Evolutionary conservation across 2,113 vertebrate species (phyloP).

Genomic region (Isichthys henryi): DNA sequence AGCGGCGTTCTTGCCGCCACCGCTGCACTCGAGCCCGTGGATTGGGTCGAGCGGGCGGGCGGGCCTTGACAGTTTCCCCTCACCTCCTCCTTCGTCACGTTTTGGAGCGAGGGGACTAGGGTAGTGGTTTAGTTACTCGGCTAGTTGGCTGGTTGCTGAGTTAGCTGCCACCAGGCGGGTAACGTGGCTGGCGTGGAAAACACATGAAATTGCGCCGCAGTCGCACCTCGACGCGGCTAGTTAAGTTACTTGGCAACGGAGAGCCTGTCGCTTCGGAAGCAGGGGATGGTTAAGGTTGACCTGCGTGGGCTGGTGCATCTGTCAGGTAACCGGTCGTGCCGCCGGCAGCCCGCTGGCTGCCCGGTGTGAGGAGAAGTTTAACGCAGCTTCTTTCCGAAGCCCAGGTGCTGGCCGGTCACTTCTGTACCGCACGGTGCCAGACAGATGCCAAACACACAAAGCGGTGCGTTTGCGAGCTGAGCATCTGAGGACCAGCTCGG

Average conservation of each 20-base stretch:
- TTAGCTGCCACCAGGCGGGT: slow-evolving; percentile 27
- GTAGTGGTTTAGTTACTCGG: slow-evolving; percentile 26
- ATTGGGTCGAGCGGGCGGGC: slow-evolving; percentile 44
- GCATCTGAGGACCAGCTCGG: background rate
- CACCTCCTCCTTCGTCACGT: background rate
- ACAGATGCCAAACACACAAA: slow-evolving; percentile 3
- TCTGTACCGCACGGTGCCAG: background rate
- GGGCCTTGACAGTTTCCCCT: slow-evolving; percentile 50
- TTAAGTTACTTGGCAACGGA: slow-evolving; percentile 11
- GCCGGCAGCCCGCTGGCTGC: background rate
- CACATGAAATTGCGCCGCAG: background rate
- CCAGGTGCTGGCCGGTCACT: background rate
- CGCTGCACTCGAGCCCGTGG: slow-evolving; percentile 56
- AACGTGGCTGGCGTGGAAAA: background rate
- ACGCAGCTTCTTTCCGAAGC: background rate
- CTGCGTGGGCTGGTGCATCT: background rate
- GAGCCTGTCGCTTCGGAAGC: background rate
- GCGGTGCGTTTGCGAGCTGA: background rate
- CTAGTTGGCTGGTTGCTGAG: slow-evolving; percentile 32
- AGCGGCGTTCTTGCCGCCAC: slow-evolving; percentile 58
- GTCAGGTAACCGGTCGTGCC: background rate
- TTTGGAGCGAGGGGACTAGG: slow-evolving; percentile 34
- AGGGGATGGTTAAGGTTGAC: background rate
- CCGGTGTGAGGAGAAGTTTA: background rate
- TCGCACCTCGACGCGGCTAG: background rate